Percentiles rank a stretch among this genome's conserved stretches.
phyloP scores from a whole-genome alignment of 1,140 invertebrate species.

The Ostrea denselamellosa region DNA sequence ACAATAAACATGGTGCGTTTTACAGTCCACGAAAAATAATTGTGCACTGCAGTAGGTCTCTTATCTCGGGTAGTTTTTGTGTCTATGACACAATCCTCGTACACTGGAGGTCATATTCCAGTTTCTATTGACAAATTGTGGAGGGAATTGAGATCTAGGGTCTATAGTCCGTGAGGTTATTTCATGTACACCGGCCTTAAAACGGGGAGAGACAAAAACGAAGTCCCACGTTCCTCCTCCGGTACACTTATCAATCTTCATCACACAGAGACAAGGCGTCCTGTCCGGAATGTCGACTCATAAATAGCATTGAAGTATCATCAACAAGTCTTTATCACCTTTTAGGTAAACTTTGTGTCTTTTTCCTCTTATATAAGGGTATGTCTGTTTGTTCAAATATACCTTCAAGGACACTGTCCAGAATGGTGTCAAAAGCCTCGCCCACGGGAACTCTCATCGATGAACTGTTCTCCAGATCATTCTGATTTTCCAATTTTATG shows the following conservation, averaged over 20 bases:
- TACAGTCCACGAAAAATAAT: background rate
- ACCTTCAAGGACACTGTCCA: background rate
- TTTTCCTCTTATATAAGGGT: background rate
- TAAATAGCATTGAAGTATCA: background rate
- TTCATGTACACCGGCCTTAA: background rate
- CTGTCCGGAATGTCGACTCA: background rate
- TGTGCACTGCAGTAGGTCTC: background rate
- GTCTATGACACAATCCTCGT: background rate
- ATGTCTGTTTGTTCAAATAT: background rate
- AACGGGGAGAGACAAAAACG: background rate
- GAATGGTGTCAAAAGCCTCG: background rate
- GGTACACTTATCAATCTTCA: background rate
- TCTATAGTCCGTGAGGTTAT: background rate
- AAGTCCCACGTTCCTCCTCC: background rate
- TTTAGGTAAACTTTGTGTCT: background rate
- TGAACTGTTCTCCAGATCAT: background rate
- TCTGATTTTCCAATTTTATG: background rate
- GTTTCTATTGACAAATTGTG: constrained; percentile 1
- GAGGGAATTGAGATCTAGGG: background rate
- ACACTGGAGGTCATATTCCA: constrained; percentile 17
- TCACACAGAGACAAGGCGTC: background rate
- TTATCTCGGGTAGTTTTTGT: background rate
- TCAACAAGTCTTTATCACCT: background rate
- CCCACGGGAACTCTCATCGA: background rate
- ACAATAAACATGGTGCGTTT: background rate